phyloP scores from a whole-genome alignment of 2,113 vertebrate genomes.

The Genyomyrus donnyi region DNA sequence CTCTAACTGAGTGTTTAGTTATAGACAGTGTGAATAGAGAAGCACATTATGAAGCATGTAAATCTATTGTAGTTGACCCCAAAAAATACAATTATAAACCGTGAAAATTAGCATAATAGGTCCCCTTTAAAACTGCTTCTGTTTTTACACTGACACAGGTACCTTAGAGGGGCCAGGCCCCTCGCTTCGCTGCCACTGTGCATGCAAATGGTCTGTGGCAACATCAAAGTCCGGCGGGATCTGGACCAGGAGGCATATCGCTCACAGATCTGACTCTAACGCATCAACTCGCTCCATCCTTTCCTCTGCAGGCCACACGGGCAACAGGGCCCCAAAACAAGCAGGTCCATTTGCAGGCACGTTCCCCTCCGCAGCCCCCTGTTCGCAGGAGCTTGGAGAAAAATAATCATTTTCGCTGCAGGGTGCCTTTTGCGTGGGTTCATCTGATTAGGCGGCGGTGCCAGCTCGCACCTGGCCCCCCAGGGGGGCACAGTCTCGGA shows the following conservation, averaged over 20 bases:
- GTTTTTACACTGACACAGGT: not conserved
- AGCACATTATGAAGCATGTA: not conserved
- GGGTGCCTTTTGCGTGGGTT: slow-evolving; percentile 12
- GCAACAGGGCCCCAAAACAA: not conserved
- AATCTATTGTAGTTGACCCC: not conserved
- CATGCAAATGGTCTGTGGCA: not conserved
- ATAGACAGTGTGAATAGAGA: not conserved
- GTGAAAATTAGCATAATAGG: not conserved
- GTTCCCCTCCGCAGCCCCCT: slow-evolving; percentile 6
- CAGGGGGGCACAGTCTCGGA: not conserved
- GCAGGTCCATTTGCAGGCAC: slow-evolving; percentile 13
- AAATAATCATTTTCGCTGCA: slow-evolving; percentile 12
- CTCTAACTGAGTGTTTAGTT: not conserved
- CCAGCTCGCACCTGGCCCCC: slow-evolving; percentile 16
- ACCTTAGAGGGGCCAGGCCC: not conserved
- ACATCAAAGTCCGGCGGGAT: not conserved
- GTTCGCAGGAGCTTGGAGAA: slow-evolving; percentile 11
- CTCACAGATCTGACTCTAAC: not conserved
- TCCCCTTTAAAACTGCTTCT: not conserved
- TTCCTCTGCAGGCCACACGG: not conserved
- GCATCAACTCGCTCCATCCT: not conserved
- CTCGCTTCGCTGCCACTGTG: not conserved
- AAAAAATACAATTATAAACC: not conserved
- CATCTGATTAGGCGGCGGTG: slow-evolving; percentile 10
- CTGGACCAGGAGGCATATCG: not conserved